Conservation (phyloP, 2,113 vertebrate species). For the Thymallus thymallus region DNA sequence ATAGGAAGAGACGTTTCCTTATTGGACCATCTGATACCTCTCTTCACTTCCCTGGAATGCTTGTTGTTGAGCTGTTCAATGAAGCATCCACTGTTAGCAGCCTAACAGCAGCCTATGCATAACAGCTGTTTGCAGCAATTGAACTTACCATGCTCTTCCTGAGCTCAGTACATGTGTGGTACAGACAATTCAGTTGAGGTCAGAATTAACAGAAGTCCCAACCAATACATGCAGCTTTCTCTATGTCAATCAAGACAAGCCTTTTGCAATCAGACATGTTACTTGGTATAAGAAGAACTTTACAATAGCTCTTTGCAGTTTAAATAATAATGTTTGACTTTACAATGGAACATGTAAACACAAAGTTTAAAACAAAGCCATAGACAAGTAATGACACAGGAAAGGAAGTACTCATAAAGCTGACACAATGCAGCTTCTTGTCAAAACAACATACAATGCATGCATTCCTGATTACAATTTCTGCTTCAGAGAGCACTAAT, state of each 20-base stretch:
- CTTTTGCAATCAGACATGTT: no score
- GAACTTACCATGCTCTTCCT: background rate
- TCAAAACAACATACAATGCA: conserved; percentile 34
- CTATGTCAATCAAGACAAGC: background rate
- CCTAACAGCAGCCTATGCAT: background rate
- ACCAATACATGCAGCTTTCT: background rate
- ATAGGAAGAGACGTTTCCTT: background rate
- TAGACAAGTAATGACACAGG: background rate
- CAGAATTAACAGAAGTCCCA: background rate
- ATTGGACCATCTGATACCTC: background rate
- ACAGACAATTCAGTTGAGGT: background rate
- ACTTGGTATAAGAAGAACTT: background rate
- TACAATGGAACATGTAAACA: conserved; percentile 21
- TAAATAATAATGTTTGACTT: background rate
- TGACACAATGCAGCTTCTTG: conserved; percentile 41
- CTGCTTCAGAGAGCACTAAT: conserved; percentile 51
- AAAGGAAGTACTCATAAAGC: conserved; percentile 13
- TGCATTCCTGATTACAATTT: conserved; percentile 30
- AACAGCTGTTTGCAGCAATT: background rate
- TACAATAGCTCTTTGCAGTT: background rate
- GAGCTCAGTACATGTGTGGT: background rate
- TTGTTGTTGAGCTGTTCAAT: background rate
- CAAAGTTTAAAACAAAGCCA: background rate
- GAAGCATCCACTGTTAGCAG: background rate
- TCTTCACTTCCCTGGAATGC: background rate